Percentiles rank a stretch among this genome's conserved stretches.
phyloP scores from a whole-genome alignment of 2,888 invertebrate genomes.

The Cerastis leucographa region DNA sequence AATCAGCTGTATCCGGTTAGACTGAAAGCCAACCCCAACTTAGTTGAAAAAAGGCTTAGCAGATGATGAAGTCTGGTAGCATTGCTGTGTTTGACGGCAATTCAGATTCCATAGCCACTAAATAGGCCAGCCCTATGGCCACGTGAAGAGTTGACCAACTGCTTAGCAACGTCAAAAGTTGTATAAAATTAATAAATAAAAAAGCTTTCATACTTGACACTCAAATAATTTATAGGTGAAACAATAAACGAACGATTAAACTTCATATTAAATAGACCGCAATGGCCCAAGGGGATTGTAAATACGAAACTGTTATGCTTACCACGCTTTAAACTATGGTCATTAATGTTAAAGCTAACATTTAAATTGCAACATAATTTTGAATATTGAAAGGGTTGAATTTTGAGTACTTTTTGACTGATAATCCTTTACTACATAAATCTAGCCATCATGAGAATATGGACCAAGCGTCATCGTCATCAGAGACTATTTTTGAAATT shows the following conservation, averaged over 20 bases:
- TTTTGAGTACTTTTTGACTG: too few relatives aligned
- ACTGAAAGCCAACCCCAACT: too few relatives aligned
- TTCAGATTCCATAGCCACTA: background rate
- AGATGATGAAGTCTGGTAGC: too few relatives aligned
- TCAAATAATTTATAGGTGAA: background rate
- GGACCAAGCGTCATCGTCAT: too few relatives aligned
- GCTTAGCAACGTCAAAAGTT: background rate
- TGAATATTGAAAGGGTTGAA: background rate
- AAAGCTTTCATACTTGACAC: background rate
- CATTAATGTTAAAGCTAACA: background rate
- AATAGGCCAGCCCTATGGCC: background rate
- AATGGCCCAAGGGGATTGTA: background rate
- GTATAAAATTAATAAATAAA: background rate
- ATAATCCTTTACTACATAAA: too few relatives aligned
- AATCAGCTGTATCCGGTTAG: too few relatives aligned
- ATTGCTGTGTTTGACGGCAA: background rate
- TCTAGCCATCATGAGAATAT: too few relatives aligned
- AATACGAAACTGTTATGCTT: background rate
- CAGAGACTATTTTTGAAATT: too few relatives aligned
- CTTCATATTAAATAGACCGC: background rate
- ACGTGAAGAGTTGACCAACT: background rate
- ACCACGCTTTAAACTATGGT: background rate
- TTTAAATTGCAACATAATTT: background rate
- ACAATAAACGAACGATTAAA: background rate
- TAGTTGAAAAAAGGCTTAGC: too few relatives aligned